Conservation (phyloP, 2,888 invertebrate genomes). For the Clepsis dumicolana region DNA sequence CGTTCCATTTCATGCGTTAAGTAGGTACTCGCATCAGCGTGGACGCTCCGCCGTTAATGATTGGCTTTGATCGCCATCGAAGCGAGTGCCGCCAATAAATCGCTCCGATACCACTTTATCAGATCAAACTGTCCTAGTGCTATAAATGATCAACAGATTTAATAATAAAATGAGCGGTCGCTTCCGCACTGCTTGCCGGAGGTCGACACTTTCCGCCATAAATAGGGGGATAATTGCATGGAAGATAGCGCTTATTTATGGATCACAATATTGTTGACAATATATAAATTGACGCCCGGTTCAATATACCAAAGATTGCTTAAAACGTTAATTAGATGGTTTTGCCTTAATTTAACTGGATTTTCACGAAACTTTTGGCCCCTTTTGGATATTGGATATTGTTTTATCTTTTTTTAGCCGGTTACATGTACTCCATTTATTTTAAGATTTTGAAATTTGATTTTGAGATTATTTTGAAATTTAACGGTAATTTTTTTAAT, state of each 20-base stretch:
- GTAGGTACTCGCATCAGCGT: background rate
- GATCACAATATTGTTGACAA: constrained; percentile 54
- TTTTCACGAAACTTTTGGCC: background rate
- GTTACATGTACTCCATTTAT: too few relatives aligned
- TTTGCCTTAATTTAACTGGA: constrained; percentile 6
- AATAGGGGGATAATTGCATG: constrained; percentile 74
- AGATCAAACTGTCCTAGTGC: constrained; percentile 29
- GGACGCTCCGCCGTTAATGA: background rate
- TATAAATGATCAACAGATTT: constrained; percentile 62
- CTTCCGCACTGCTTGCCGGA: constrained; percentile 56
- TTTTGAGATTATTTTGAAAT: too few relatives aligned
- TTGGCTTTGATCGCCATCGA: background rate
- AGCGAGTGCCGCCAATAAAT: constrained; percentile 10
- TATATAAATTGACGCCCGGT: constrained; percentile 52
- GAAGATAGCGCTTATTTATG: constrained; percentile 68
- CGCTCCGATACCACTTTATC: constrained; percentile 5
- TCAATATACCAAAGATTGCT: constrained; percentile 3
- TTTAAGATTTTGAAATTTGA: too few relatives aligned
- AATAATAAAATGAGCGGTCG: constrained; percentile 58
- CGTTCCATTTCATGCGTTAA: constrained; percentile 1
- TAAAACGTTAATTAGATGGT: constrained; percentile 5
- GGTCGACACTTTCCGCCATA: constrained; percentile 71
- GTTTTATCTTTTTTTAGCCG: background rate
- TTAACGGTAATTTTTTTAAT: too few relatives aligned
- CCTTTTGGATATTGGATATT: background rate